Evolutionary conservation across 2,797 vertebrate species (phyloP), one percentile per base, ranked within the genome.

Genomic region (Clamator glandarius): DNA sequence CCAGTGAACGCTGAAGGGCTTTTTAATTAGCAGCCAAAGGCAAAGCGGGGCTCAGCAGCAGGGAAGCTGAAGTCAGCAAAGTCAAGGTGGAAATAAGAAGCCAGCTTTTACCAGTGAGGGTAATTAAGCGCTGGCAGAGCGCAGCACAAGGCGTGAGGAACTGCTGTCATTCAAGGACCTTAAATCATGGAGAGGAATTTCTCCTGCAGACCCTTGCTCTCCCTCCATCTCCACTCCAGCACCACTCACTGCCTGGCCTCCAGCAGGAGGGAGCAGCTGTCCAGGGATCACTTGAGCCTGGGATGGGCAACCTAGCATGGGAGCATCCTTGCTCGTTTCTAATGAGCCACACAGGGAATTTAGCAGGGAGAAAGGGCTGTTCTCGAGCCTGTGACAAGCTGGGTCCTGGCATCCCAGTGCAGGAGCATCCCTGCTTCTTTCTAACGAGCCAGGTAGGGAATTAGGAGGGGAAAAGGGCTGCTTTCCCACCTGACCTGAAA

Each of bases 1-100:
- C 52, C 36, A 21, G 87, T 33, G 50, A 59, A 48, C 1, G 64
- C 94, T 95, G 92, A 95, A 95, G 94, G 95, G 93, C 93, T 96
- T 93, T 95, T 93, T 96, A 93, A 95, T 96, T 95, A 95, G 83
- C 83, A 90, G 95, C 92, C 90, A 95, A 95, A 95, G 96, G 95
- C 93, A 64, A 96, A 88, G 95, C 12, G n/a, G 68, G 82, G 83
- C 57, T 72, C 61, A 24, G 46, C 21, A 21, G 10, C 46, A 23
- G 46, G 9, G 46, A 48, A 24, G 96, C 95, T 95, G 94, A 93
- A 95, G 96, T 94, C 94, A 96, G 96, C 96, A 95, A 76, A 95
- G 89, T 79, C 92, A 54, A 84, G 92, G 92, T 93, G 79, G 91
- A 96, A 95, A 77, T 74, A 23, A 67, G 94, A 84, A 81, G 89